Conservation (phyloP, 2,888 invertebrate genomes). For the Ctena decussata region DNA sequence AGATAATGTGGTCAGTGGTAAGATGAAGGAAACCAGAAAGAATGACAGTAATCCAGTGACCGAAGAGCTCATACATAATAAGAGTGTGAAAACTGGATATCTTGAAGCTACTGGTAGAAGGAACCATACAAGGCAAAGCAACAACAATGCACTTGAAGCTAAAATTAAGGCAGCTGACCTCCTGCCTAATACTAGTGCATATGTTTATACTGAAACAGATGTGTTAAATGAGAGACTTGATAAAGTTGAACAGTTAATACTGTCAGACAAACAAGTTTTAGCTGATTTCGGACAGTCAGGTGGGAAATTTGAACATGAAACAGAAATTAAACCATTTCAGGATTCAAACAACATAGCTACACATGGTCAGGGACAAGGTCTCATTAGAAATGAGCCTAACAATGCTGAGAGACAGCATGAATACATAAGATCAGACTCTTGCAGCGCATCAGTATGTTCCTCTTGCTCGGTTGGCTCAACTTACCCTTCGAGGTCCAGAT, state of each 20-base stretch:
- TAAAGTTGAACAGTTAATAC: background rate
- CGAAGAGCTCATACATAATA: too few species aligned
- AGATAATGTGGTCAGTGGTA: background rate
- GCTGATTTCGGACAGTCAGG: background rate
- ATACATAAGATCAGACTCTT: background rate
- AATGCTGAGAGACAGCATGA: background rate
- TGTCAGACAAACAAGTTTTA: background rate
- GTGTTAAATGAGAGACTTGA: background rate
- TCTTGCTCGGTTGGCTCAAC: conserved; percentile 23
- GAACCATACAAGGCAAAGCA: too few species aligned
- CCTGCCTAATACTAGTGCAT: background rate
- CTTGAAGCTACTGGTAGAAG: too few species aligned
- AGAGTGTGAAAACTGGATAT: too few species aligned
- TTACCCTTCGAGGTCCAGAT: conserved; percentile 26
- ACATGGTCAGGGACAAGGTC: background rate
- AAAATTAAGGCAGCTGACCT: background rate
- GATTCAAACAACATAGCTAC: background rate
- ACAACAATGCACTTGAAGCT: background rate
- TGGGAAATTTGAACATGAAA: background rate
- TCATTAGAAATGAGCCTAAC: too few species aligned
- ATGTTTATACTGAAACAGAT: background rate
- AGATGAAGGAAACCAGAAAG: too few species aligned
- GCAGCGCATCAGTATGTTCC: conserved; percentile 22
- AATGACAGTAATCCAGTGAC: too few species aligned
- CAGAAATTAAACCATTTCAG: background rate